Evolutionary conservation across 2,113 vertebrate species (phyloP), one percentile per base, ranked within the genome.

Genomic region (Laterallus jamaicensis): DNA sequence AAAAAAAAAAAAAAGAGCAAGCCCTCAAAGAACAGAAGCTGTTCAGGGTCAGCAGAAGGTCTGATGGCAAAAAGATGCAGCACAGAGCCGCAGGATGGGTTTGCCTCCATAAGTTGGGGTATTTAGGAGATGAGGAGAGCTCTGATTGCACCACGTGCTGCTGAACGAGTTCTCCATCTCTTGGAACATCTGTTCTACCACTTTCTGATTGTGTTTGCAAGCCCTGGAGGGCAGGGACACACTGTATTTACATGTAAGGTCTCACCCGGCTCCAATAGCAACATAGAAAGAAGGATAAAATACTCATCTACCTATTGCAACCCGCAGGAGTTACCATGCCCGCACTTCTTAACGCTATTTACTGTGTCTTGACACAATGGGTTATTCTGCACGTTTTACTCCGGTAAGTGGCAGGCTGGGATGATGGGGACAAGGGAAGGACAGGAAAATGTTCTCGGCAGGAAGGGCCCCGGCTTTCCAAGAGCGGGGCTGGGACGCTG

Each of bases 21-120:
- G 5, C 15, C 62, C 82, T 95, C 80, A 88, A 93, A 95, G 92
- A 91, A 76, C 75, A 96, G 95, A 90, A 96, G 82, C 67, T 64
- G 50, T 59, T 92, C 39, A n/a, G 94, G 94, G 93, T 96, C 94
- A 97, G 55, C 40, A 68, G 81, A 94, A 96, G 92, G 92, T 67
- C 93, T 94, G 86, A 68, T 59, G 64, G 84, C 68, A 76, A 56
- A 89, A 93, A 91, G 88, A 67, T 89, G 92, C 6, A 31, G 52
- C 37, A 19, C 52, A 88, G 84, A 86, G 60, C 40, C 63, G 52
- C 0, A 0, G 64, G 25, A 70, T 31, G 44, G 7, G 15, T 76
- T 93, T 89, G 62, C 40, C 74, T 89, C 76, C 26, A 9, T 71
- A 55, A 11, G 1, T 12, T 59, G 62, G 47, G 37, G 50, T 58